These are phyloP conservation scores for Eulemur macaco DNA, from an alignment of 2,113 vertebrate species.

Conservation along the genomic window DNA sequence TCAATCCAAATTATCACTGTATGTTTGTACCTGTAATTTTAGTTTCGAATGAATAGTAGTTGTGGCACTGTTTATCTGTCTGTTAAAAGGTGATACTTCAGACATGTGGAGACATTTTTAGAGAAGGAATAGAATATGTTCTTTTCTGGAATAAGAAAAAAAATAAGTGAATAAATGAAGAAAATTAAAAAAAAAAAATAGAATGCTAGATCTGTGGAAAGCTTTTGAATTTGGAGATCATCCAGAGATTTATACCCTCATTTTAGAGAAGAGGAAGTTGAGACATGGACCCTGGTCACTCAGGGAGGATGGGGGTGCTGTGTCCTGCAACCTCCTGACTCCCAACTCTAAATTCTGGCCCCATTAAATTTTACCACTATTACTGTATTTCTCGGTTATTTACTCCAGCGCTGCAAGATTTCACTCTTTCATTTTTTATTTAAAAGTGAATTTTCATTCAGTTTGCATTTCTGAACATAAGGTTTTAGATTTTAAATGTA, in stretches of 20 bases:
- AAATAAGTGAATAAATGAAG: too few relatives aligned
- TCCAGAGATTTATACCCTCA: neutral
- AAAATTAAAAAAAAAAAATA: too few relatives aligned
- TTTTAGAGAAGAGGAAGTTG: neutral
- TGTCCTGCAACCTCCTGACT: neutral
- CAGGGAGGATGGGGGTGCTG: neutral
- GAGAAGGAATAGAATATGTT: neutral
- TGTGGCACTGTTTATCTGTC: neutral
- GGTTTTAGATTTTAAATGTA: neutral
- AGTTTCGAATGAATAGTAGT: constrained; percentile 39
- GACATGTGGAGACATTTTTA: neutral
- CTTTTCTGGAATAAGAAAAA: neutral
- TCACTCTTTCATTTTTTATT: neutral
- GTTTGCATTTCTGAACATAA: neutral
- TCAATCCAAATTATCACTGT: neutral
- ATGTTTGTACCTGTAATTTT: constrained; percentile 19
- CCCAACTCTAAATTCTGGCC: neutral
- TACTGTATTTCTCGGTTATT: neutral
- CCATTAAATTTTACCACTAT: neutral
- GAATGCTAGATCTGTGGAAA: neutral
- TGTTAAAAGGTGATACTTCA: neutral
- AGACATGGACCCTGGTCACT: neutral
- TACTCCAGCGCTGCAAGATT: neutral
- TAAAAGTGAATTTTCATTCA: neutral
- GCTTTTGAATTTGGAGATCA: neutral